Percentiles rank a stretch among this genome's conserved stretches.
These are phyloP conservation scores for Cynopterus brachyotis DNA, from an alignment of 2,113 vertebrate species.

Conservation along the genomic window DNA sequence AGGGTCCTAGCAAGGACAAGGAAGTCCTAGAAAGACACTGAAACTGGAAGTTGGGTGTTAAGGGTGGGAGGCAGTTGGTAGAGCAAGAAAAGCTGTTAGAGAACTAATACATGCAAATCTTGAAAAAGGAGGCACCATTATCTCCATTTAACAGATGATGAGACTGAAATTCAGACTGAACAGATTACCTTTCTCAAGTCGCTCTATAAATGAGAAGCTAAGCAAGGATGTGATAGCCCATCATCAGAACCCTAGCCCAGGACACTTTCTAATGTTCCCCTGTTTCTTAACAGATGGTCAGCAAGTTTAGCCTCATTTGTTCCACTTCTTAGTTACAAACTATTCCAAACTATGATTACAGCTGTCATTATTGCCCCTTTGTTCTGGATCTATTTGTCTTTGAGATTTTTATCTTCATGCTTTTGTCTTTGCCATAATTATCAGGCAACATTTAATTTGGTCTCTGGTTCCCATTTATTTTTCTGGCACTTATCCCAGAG, in stretches of 20 bases:
- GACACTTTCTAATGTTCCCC: not conserved
- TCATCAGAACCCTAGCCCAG: not conserved
- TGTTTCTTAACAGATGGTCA: constrained; percentile 60
- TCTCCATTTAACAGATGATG: not conserved
- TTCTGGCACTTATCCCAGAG: constrained; percentile 61
- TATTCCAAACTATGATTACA: constrained; percentile 51
- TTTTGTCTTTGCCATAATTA: constrained; percentile 68
- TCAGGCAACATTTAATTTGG: constrained; percentile 55
- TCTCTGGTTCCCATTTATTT: constrained; percentile 64
- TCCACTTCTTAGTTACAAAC: constrained; percentile 59
- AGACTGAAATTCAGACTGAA: not conserved
- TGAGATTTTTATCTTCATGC: constrained; percentile 61
- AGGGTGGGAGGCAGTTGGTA: not conserved
- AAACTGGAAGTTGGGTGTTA: not conserved
- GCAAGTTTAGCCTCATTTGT: constrained; percentile 46
- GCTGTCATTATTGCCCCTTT: constrained; percentile 55
- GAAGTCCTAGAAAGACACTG: not conserved
- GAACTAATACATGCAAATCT: not conserved
- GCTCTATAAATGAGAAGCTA: not conserved
- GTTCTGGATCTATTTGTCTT: constrained; percentile 40
- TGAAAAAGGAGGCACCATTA: not conserved
- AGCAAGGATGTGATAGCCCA: not conserved
- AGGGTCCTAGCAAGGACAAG: not conserved
- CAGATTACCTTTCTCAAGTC: not conserved
- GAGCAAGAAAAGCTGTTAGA: not conserved